Base-by-base conservation (phyloP, 2,113 vertebrate species). In the Phainopepla nitens region DNA sequence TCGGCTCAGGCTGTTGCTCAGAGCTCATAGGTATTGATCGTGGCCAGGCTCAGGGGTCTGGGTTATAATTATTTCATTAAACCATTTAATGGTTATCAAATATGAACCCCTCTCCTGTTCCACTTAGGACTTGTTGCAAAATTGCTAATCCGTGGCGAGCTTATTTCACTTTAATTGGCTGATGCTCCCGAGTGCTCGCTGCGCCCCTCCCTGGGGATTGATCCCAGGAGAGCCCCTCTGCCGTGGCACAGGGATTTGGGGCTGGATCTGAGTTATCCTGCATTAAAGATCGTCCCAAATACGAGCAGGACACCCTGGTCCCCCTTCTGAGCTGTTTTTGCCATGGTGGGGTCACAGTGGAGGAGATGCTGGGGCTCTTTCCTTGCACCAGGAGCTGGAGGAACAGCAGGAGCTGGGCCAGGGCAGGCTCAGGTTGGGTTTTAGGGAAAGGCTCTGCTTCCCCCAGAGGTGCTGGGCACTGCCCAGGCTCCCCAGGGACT, bases 51-150 rank as follows among this genome's bases (percentile, higher is more conserved):
- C 93, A 27, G 96, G 96, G 95, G 90, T 82, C 97, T 88, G 97
- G 91, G 73, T 98, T 97, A 98, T 97, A 97, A 98, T 98, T 98
- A 98, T 98, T 98, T 97, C 98, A 98, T 98, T 98, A 98, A 98
- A 90, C 92, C 83, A 3, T 96, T 98, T 98, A 98, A 97, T 90
- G 97, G 97, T 98, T 97, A 98, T 98, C 98, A 98, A 98, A 98
- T 96, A 98, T 97, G 97, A 98, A 94, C 90, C 93, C 92, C 96
- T 97, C 92, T 61, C 54, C 91, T n/a, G 10, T 28, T 94, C 92
- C 82, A 50, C 42, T 88, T 86, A 75, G 94, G 82, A 68, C 31
- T 23, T 33, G 62, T 25, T 18, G 82, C 7, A 11, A 39, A 39
- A 36, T 87, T 64, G 69, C 19, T 95, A 91, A 93, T 94, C 87